Base-by-base conservation (phyloP, 2,797 vertebrate species). In the Craterocephalus amniculus region DNA sequence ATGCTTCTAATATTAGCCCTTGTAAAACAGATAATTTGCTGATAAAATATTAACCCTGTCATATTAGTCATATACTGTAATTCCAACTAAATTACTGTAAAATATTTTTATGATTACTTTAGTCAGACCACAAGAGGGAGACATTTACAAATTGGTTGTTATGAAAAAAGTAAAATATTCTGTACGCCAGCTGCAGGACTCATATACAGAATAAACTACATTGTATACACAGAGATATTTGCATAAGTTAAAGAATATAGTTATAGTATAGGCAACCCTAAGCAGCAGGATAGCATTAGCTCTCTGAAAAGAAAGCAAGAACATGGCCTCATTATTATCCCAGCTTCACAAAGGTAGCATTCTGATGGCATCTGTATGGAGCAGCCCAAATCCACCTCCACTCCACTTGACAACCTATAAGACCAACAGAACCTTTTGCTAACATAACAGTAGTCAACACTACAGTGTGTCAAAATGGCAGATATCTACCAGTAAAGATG, bases 91-190 rank as follows among this genome's bases (percentile, higher is more conserved):
- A 9, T 43, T 22, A 1, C n/a, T 49, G 26, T 22, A 8, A 29
- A 45, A 40, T 67, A 26, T 55, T 29, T 18, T 11, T 22, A 34
- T 62, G 10, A 43, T 54, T 9, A 24, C 38, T 29, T 31, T 22
- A 22, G 16, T 57, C 20, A 43, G 24, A 57, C 86, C 91, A 87
- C 79, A 70, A 80, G 89, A 79, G 79, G 89, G 91, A 74, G 80
- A 75, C 70, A 81, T 79, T 76, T 62, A 48, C 36, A n/a, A 26
- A 43, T 27, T 13, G 2, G 26, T 10, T 14, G n/a, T 8, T n/a
- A 66, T 59, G 29, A 43, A 51, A 40, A 0, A 2, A n/a, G 12
- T n/a, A 18, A 34, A 34, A 26, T 4, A 10, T 18, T 5, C 27
- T 58, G 24, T 10, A 31, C 24, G 6, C 11, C 32, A 20, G 1